A percentile compares a stretch with the other conserved stretches of the same genome.
phyloP scores from a whole-genome alignment of 1,140 invertebrate species.

The Sesamia nonagrioides region DNA sequence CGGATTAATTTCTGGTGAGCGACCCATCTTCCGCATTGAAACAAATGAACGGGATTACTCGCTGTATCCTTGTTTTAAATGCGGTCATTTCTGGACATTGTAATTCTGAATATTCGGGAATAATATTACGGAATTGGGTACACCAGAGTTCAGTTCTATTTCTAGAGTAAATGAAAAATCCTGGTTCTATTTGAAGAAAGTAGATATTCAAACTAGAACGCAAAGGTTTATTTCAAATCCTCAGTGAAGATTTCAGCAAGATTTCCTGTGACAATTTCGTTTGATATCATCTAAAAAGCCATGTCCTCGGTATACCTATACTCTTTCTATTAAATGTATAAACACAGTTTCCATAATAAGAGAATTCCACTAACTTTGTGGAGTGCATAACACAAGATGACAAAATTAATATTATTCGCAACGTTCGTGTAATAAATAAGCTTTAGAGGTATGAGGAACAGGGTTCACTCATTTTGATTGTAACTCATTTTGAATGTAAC shows the following conservation, averaged over 20 bases:
- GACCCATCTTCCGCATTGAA: not conserved
- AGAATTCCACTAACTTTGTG: not conserved
- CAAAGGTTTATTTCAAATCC: no score
- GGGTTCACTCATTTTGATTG: no score
- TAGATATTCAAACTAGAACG: not conserved
- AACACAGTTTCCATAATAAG: not conserved
- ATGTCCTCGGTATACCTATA: no score
- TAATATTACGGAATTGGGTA: not conserved
- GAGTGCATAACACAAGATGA: slow-evolving; percentile 26
- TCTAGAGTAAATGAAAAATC: not conserved
- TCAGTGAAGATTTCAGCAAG: no score
- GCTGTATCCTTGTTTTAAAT: not conserved
- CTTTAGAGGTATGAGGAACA: no score
- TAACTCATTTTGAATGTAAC: no score
- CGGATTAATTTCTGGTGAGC: slow-evolving; percentile 15
- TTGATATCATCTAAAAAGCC: no score
- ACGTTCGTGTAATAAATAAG: slow-evolving; percentile 27
- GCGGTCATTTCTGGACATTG: not conserved
- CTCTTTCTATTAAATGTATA: not conserved
- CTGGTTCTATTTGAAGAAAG: not conserved
- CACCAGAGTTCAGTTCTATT: not conserved
- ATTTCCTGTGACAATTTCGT: no score
- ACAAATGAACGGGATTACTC: slow-evolving; percentile 11
- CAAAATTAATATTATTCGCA: slow-evolving; percentile 37
- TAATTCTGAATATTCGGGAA: not conserved